Percentiles rank a stretch among this genome's conserved stretches.
Conservation (phyloP, 2,888 invertebrate genomes). For the Pammene aurita region DNA sequence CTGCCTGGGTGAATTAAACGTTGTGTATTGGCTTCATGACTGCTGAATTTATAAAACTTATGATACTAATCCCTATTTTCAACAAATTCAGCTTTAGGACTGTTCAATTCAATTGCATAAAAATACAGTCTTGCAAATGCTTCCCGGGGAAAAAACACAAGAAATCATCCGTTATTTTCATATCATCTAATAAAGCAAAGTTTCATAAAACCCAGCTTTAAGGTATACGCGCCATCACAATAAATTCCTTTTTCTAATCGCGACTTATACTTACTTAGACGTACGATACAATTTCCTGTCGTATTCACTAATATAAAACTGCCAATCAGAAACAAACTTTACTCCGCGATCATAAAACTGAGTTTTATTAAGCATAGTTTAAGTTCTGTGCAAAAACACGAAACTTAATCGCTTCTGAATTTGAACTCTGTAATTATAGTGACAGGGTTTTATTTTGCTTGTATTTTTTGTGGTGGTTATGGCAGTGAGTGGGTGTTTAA, state of each 20-base stretch:
- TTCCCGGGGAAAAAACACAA: too few relatives aligned
- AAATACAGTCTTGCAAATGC: too few relatives aligned
- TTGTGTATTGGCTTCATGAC: too few relatives aligned
- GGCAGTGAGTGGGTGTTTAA: slow-evolving; percentile 74
- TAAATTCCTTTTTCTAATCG: slow-evolving; percentile 53
- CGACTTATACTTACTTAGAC: slow-evolving; percentile 61
- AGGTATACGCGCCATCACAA: slow-evolving; percentile 46
- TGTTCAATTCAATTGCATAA: too few relatives aligned
- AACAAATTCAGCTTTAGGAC: too few relatives aligned
- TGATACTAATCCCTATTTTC: too few relatives aligned
- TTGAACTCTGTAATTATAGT: slow-evolving; percentile 36
- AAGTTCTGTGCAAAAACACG: slow-evolving; percentile 44
- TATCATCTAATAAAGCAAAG: slow-evolving; percentile 17
- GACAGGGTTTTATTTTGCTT: slow-evolving; percentile 51
- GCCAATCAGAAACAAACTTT: slow-evolving; percentile 50
- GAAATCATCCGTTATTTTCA: too few relatives aligned
- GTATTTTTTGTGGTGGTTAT: slow-evolving; percentile 48
- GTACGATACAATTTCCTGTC: slow-evolving; percentile 66
- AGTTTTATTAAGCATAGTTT: slow-evolving; percentile 50
- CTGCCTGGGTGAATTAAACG: too few relatives aligned
- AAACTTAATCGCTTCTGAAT: slow-evolving; percentile 41
- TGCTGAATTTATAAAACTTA: too few relatives aligned
- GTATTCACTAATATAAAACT: slow-evolving; percentile 22
- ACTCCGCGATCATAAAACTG: slow-evolving; percentile 47
- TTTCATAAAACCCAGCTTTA: slow-evolving; percentile 18